Percentiles rank a stretch among this genome's conserved stretches.
phyloP scores from a whole-genome alignment of 1,140 invertebrate genomes.

The Papilio aristodemus region DNA sequence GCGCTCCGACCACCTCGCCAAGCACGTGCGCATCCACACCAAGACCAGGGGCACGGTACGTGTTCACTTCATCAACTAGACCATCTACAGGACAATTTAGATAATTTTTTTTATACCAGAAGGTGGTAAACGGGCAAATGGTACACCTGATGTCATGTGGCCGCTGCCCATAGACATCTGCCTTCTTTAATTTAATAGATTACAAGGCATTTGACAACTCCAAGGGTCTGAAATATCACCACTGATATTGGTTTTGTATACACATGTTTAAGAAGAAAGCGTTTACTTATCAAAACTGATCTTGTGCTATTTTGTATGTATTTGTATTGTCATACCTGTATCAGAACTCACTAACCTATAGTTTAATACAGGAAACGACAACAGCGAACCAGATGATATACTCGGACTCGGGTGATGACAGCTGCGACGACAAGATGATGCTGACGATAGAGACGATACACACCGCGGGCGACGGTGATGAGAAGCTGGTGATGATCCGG shows the following conservation, averaged over 20 bases:
- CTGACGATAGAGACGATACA: slow-evolving; percentile 77
- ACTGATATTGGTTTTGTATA: too few relatives aligned
- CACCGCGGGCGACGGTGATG: slow-evolving; percentile 55
- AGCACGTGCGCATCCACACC: slow-evolving; percentile 92
- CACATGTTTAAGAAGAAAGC: too few relatives aligned
- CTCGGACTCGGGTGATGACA: slow-evolving; percentile 76
- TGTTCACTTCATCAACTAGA: too few relatives aligned
- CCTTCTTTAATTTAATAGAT: slow-evolving; percentile 6
- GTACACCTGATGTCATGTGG: too few relatives aligned
- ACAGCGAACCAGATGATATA: slow-evolving; percentile 75
- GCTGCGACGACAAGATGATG: slow-evolving; percentile 79
- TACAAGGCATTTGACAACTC: too few relatives aligned
- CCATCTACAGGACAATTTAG: too few relatives aligned
- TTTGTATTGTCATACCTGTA: too few relatives aligned
- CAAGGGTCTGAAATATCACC: too few relatives aligned
- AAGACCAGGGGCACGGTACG: slow-evolving; percentile 86
- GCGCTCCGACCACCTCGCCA: slow-evolving; percentile 93
- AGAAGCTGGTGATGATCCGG: slow-evolving; percentile 67
- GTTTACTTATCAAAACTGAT: too few relatives aligned
- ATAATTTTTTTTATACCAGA: neutral
- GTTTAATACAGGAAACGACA: slow-evolving; percentile 61
- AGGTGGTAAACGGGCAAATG: too few relatives aligned
- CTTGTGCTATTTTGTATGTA: too few relatives aligned
- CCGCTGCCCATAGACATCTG: neutral
- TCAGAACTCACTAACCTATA: too few relatives aligned